Base-by-base conservation (phyloP, 2,888 invertebrate species). In the Euplexia lucipara region DNA sequence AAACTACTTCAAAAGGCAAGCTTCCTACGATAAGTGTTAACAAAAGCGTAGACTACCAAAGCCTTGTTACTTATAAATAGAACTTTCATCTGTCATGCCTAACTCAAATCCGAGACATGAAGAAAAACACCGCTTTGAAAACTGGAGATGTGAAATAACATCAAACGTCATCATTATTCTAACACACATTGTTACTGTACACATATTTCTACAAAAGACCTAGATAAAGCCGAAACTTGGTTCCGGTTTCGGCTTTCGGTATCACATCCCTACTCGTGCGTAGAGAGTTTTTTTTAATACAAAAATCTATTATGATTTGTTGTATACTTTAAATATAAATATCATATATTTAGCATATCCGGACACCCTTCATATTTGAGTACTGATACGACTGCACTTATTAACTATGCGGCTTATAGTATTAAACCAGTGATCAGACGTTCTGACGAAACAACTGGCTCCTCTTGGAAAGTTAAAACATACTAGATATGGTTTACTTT, bases 141-240 rank as follows among this genome's bases (percentile, higher is more conserved):
- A 61, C 48, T 53, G n/a, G 18, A 54, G 26, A 63, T 53, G 45
- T 37, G 22, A 54, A 64, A 72, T 71, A 67, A 78, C 60, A 60
- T 57, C 52, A 54, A 65, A 49, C 9, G 39, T 41, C 49, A 47
- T 66, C 47, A 37, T 75, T 75, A 75, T 70, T 72, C 54, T 18
- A 10, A 10, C 1, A 42, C 39, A 56, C 14, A 39, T 10, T 12
- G 10, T 8, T 39, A 37, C 18, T 20, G n/a, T 48, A 34, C 18
- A 20, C 32, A n/a, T 35, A 41, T 4, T 32, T 37, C n/a, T 44
- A 44, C 16, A 44, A 44, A 57, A 47, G 37, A 14, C n/a, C 7
- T 44, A 70, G 22, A 61, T 41, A 49, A 39, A 32, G 26, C 41
- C 9, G 59, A 35, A 48, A 48, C n/a, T 30, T 48, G 30, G 9